phyloP scores from a whole-genome alignment of 2,888 invertebrate species.

The Caenorhabditis japonica region DNA sequence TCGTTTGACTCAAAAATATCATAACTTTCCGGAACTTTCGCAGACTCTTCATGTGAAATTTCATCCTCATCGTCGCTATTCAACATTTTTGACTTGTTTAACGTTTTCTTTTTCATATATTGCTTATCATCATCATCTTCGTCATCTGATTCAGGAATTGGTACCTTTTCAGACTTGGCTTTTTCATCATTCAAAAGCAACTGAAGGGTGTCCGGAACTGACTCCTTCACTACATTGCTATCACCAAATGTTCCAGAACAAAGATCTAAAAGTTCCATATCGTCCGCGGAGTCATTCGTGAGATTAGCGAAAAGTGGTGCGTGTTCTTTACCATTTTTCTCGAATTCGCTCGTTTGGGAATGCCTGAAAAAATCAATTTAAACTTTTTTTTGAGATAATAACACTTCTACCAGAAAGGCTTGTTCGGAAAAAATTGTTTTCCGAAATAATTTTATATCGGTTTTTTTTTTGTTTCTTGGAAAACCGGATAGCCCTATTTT shows the following conservation, averaged over 20 bases:
- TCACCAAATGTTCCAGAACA: conserved; percentile 42
- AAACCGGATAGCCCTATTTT: too few species aligned
- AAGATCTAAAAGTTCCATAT: conserved; percentile 20
- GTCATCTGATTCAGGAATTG: conserved; percentile 12
- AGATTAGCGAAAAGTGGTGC: too few species aligned
- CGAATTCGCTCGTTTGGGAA: background rate
- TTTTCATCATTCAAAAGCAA: conserved; percentile 21
- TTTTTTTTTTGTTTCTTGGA: too few species aligned
- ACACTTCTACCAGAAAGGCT: too few species aligned
- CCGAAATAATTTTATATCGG: background rate
- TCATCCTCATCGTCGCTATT: conserved; percentile 11
- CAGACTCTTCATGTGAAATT: background rate
- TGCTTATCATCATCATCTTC: conserved; percentile 24
- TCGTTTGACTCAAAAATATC: background rate
- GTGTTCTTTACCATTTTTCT: conserved; percentile 3
- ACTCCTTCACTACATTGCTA: background rate
- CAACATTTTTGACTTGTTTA: conserved; percentile 11
- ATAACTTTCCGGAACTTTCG: background rate
- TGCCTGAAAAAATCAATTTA: conserved; percentile 7
- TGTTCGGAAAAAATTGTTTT: background rate
- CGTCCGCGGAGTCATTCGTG: too few species aligned
- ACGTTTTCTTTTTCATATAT: background rate
- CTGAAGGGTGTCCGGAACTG: conserved; percentile 35
- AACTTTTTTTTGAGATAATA: background rate
- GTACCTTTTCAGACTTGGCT: background rate